Conservation (phyloP, 2,113 vertebrate genomes). For the Entosphenus tridentatus region DNA sequence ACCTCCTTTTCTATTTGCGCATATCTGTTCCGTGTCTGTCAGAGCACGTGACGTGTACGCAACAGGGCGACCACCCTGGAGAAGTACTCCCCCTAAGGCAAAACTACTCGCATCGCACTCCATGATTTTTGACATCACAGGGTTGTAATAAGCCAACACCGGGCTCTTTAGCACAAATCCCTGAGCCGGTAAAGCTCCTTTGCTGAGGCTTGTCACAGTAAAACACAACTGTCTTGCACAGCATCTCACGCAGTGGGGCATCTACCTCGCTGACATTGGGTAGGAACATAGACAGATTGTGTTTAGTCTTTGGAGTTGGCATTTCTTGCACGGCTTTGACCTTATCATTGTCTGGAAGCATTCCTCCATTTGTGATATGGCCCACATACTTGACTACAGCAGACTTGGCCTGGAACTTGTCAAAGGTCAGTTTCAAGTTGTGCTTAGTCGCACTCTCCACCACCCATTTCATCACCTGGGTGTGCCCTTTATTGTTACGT, state of each 20-base stretch:
- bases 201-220: background rate
- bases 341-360: background rate
- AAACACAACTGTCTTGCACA: background rate
- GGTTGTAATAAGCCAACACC: background rate
- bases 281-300: background rate
- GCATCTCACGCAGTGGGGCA: background rate
- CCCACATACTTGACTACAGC: background rate
- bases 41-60: background rate
- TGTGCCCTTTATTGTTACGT: background rate
- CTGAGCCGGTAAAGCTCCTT: background rate
- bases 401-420: background rate
- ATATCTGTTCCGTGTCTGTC: background rate
- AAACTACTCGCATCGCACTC: background rate
- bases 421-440: conserved; percentile 1
- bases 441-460: background rate
- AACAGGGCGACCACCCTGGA: conserved; percentile 1
- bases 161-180: background rate
- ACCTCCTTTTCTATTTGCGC: background rate
- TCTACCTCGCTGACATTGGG: background rate
- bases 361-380: background rate
- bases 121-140: background rate
- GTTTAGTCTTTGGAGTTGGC: background rate
- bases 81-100: background rate
- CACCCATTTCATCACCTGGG: background rate
- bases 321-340: background rate